Percentiles rank a stretch among this genome's conserved stretches.
These are phyloP conservation scores for Pelagia noctiluca DNA, from an alignment of 30 jellyfish, hydroid and myxozoan genomes.

Conservation along the genomic window DNA sequence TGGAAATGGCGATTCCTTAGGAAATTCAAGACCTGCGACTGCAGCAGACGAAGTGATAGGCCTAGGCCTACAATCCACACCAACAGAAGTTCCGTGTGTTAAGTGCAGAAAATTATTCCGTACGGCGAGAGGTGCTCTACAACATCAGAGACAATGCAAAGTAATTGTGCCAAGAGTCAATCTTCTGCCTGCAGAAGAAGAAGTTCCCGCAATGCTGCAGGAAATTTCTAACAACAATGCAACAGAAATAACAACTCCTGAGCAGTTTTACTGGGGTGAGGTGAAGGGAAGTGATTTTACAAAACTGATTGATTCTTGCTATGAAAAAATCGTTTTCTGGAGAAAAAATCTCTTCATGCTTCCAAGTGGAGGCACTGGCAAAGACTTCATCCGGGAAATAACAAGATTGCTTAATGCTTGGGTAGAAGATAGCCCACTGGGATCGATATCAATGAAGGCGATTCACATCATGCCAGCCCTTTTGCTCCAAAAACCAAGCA, in stretches of 20 bases:
- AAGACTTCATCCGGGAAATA: background rate
- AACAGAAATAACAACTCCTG: background rate
- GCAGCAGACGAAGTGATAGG: background rate
- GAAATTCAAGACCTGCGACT: too few relatives aligned
- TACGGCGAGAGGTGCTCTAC: slow-evolving; percentile 25
- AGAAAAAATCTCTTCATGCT: background rate
- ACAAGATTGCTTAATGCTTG: slow-evolving; percentile 12
- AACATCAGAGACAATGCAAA: slow-evolving; percentile 15
- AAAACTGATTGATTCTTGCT: slow-evolving; percentile 20
- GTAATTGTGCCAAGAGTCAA: slow-evolving; percentile 9
- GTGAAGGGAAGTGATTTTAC: slow-evolving; percentile 8
- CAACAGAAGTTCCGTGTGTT: slow-evolving; percentile 12
- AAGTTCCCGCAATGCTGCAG: background rate
- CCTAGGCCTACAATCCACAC: background rate
- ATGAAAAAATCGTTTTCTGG: slow-evolving; percentile 8
- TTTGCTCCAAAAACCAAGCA: slow-evolving; percentile 6
- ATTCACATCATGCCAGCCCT: slow-evolving; percentile 14
- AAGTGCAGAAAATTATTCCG: slow-evolving; percentile 12
- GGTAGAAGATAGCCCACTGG: slow-evolving; percentile 9
- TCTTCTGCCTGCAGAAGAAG: slow-evolving; percentile 1
- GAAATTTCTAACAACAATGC: background rate
- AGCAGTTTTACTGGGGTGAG: slow-evolving; percentile 14
- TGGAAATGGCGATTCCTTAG: too few relatives aligned
- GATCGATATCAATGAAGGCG: slow-evolving; percentile 5
- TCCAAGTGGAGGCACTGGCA: slow-evolving; percentile 14